phyloP scores from a whole-genome alignment of 2,888 invertebrate genomes.

The Tetramorium bicarinatum region DNA sequence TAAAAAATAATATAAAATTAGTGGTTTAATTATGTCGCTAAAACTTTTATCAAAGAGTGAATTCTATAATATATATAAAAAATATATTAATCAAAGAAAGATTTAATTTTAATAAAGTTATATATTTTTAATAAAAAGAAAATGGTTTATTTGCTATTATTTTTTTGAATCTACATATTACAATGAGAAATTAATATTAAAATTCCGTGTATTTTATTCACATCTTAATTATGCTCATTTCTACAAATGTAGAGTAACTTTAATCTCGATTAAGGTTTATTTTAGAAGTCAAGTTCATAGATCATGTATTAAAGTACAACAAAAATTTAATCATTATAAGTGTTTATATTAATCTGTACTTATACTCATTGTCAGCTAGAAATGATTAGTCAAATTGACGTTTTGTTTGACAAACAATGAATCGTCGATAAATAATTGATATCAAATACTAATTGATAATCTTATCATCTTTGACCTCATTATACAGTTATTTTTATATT shows the following conservation, averaged over 20 bases:
- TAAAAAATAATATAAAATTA: not conserved
- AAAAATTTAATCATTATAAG: not conserved
- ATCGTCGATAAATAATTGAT: too few relatives aligned
- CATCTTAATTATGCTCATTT: too few relatives aligned
- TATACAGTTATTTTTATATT: too few relatives aligned
- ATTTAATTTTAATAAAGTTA: not conserved
- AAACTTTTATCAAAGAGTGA: not conserved
- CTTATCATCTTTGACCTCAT: too few relatives aligned
- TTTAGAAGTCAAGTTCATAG: not conserved
- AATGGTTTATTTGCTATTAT: not conserved
- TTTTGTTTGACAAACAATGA: too few relatives aligned
- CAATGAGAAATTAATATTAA: not conserved
- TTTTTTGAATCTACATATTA: not conserved
- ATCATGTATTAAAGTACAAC: not conserved
- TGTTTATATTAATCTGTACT: not conserved
- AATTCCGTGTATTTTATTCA: not conserved
- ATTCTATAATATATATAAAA: not conserved
- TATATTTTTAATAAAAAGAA: not conserved
- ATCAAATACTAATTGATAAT: too few relatives aligned
- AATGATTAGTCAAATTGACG: too few relatives aligned
- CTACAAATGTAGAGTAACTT: too few relatives aligned
- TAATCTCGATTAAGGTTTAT: not conserved
- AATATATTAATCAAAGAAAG: not conserved
- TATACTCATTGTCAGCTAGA: too few relatives aligned
- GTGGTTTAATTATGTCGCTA: not conserved